phyloP scores from a whole-genome alignment of 2,888 invertebrate species.

The Eucera pruinosa region DNA sequence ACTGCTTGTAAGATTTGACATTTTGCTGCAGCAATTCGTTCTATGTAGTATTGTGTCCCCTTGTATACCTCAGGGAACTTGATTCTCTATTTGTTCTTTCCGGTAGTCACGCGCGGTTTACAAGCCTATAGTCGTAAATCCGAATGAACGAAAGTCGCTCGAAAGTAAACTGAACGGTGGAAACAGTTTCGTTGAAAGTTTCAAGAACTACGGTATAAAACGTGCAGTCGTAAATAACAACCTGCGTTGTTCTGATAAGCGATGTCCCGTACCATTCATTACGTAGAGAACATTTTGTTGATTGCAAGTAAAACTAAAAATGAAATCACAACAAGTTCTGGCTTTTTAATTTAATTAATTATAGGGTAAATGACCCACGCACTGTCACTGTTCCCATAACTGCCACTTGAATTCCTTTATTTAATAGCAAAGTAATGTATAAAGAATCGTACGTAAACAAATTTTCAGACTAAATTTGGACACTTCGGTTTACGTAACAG shows the following conservation, averaged over 20 bases:
- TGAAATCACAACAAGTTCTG: too few species aligned
- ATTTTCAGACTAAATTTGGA: too few species aligned
- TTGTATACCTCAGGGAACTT: not conserved
- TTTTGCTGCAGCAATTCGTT: not conserved
- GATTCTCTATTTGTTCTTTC: constrained; percentile 5
- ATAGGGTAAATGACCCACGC: too few species aligned
- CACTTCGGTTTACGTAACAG: too few species aligned
- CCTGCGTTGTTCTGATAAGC: not conserved
- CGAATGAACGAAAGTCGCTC: not conserved
- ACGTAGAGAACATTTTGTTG: not conserved
- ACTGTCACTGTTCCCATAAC: too few species aligned
- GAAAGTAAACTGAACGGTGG: constrained; percentile 1
- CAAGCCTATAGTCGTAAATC: constrained; percentile 18
- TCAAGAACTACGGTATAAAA: not conserved
- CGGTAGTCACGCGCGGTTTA: not conserved
- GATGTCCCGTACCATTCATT: not conserved
- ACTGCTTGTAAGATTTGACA: constrained; percentile 5
- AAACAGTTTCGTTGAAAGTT: constrained; percentile 4
- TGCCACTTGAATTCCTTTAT: too few species aligned
- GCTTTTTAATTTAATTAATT: too few species aligned
- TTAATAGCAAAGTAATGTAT: too few species aligned
- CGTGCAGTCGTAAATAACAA: not conserved
- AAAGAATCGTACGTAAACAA: too few species aligned
- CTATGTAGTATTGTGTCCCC: not conserved
- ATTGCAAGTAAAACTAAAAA: not conserved